Evolutionary conservation across 2,113 vertebrate species (phyloP).

Genomic region (Lichenostomus cassidix): DNA sequence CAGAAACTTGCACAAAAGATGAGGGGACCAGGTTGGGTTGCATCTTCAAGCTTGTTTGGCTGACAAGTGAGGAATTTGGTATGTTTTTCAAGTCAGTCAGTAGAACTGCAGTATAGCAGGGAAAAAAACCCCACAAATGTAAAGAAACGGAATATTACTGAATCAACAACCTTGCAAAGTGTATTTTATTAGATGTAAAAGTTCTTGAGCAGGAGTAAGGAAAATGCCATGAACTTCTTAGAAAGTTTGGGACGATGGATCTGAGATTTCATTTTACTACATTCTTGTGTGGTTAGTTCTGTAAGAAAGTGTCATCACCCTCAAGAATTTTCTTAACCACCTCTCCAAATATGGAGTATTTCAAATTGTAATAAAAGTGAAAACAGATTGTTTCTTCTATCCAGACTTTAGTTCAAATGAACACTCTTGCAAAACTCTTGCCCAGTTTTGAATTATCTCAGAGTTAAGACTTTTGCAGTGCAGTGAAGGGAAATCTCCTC

Average conservation of each 20-base stretch:
- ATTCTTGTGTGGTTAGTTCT: background rate
- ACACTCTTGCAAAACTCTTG: background rate
- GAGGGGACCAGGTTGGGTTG: background rate
- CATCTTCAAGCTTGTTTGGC: background rate
- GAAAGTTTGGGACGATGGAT: background rate
- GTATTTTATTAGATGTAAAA: background rate
- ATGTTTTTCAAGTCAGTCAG: background rate
- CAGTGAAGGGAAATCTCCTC: background rate
- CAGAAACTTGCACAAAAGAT: background rate
- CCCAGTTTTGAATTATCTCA: background rate
- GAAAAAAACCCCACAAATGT: too few species aligned
- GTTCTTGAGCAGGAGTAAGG: background rate
- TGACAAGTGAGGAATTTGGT: background rate
- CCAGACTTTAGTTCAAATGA: background rate
- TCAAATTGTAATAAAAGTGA: background rate
- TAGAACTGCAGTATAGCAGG: background rate
- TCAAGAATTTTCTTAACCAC: background rate
- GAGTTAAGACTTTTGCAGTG: background rate
- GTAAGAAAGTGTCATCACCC: background rate
- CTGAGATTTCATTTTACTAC: background rate
- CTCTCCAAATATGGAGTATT: background rate
- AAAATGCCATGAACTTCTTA: background rate
- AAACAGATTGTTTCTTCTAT: background rate
- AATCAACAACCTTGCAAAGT: background rate
- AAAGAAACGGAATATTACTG: background rate